Evolutionary conservation across 1,140 invertebrate species (phyloP).

Genomic region (Phocides pigmalion): DNA sequence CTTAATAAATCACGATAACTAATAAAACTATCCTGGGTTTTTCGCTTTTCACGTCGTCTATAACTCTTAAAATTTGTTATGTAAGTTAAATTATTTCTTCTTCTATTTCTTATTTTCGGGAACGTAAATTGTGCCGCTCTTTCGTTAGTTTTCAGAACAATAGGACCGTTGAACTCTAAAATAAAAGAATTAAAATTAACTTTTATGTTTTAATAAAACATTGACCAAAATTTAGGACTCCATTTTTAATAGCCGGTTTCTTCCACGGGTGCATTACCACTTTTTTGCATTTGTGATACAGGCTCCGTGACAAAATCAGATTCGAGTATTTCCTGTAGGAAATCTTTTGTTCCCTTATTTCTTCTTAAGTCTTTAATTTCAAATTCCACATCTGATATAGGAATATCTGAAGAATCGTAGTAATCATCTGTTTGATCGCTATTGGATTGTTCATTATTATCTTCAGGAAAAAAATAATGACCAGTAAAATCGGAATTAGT

Average conservation of each 20-base stretch:
- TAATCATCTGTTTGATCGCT: constrained; percentile 55
- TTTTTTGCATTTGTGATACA: constrained; percentile 19
- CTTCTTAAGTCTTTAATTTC: constrained; percentile 70
- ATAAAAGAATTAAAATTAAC: constrained; percentile 8
- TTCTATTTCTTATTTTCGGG: constrained; percentile 31
- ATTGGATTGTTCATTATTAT: constrained; percentile 47
- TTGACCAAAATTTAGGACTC: neutral
- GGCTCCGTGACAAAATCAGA: constrained; percentile 57
- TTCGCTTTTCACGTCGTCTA: constrained; percentile 8
- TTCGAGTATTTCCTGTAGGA: constrained; percentile 72
- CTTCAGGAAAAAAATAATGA: constrained; percentile 77
- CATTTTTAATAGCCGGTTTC: neutral
- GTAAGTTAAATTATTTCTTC: constrained; percentile 1
- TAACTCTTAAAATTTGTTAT: neutral
- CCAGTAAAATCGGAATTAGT: constrained; percentile 66
- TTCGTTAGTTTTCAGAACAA: neutral
- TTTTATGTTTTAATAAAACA: neutral
- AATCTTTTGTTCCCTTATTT: constrained; percentile 61
- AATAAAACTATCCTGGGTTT: constrained; percentile 33
- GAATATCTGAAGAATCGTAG: constrained; percentile 55
- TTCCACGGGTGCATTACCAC: constrained; percentile 18
- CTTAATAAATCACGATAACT: constrained; percentile 50
- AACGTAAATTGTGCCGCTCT: neutral
- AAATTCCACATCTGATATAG: constrained; percentile 55
- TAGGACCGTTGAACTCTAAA: constrained; percentile 18